Evolutionary conservation across 2,888 invertebrate genomes (phyloP).

Genomic region (Orchesellides sinensis): DNA sequence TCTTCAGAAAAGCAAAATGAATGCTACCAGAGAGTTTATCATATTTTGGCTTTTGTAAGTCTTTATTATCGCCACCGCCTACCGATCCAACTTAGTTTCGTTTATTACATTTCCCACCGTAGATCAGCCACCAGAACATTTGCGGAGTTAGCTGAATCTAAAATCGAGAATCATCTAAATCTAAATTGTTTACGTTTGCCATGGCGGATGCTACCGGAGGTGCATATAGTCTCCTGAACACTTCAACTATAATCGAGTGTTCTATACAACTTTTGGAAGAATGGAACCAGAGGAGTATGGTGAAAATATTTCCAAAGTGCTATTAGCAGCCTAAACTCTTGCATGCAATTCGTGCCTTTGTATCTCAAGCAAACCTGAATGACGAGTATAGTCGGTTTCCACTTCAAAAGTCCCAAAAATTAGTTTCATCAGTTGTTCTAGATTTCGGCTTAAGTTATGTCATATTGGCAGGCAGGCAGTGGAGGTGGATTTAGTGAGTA

Average conservation of each 20-base stretch:
- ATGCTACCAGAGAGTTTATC: background rate
- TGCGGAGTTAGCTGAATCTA: constrained; percentile 51
- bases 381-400: constrained; percentile 43
- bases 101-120: constrained; percentile 62
- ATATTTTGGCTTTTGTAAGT: constrained; percentile 57
- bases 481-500: constrained; percentile 31
- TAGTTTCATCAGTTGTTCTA: constrained; percentile 16
- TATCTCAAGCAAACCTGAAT: constrained; percentile 41
- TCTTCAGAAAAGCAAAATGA: background rate
- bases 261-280: constrained; percentile 41
- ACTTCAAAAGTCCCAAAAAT: background rate
- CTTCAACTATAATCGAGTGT: constrained; percentile 54
- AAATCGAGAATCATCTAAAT: no score
- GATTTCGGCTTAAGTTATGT: constrained; percentile 39
- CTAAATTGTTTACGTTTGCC: constrained; percentile 31
- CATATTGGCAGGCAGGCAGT: background rate
- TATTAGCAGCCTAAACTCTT: background rate
- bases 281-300: constrained; percentile 53
- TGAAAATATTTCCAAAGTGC: constrained; percentile 49
- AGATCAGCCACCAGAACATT: constrained; percentile 59
- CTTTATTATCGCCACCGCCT: constrained; percentile 56
- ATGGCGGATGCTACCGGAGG: constrained; percentile 65
- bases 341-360: constrained; percentile 62
- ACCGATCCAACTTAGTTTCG: constrained; percentile 62
- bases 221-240: constrained; percentile 48